phyloP scores from a whole-genome alignment of 2,113 vertebrate species.

The Triplophysa tibetana region DNA sequence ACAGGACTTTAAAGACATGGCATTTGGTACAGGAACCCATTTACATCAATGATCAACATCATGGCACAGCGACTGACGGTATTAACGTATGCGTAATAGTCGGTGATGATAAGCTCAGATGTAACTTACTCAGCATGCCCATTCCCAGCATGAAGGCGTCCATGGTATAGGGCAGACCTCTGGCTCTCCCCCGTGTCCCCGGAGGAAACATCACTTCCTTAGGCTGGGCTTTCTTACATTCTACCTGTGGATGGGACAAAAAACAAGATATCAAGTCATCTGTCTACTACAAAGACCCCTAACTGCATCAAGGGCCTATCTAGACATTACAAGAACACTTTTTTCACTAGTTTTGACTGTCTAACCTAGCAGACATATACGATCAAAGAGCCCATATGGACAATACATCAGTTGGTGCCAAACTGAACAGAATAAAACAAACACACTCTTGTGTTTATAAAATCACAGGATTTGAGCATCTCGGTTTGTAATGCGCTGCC shows the following conservation, averaged over 20 bases:
- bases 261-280: slow-evolving; percentile 13
- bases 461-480: slow-evolving; percentile 39
- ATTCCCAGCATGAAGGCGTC: slow-evolving; percentile 93
- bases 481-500: slow-evolving; percentile 17
- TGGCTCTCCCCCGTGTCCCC: slow-evolving; percentile 87
- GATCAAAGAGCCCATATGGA: slow-evolving; percentile 1
- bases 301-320: background rate
- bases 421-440: slow-evolving; percentile 38
- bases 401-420: slow-evolving; percentile 4
- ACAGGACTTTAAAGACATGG: too few species aligned
- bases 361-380: slow-evolving; percentile 13
- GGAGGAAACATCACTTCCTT: slow-evolving; percentile 95
- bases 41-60: background rate
- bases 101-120: background rate
- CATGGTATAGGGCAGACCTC: slow-evolving; percentile 90
- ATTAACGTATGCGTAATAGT: slow-evolving; percentile 10
- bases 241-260: slow-evolving; percentile 79
- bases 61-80: background rate
- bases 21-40: background rate
- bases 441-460: background rate
- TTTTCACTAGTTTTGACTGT: background rate
- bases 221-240: slow-evolving; percentile 95
- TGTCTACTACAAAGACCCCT: background rate
- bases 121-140: slow-evolving; percentile 91
- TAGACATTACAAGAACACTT: background rate